Evolutionary conservation across 2,888 invertebrate species (phyloP).

Genomic region (Tryphoninae sp.): DNA sequence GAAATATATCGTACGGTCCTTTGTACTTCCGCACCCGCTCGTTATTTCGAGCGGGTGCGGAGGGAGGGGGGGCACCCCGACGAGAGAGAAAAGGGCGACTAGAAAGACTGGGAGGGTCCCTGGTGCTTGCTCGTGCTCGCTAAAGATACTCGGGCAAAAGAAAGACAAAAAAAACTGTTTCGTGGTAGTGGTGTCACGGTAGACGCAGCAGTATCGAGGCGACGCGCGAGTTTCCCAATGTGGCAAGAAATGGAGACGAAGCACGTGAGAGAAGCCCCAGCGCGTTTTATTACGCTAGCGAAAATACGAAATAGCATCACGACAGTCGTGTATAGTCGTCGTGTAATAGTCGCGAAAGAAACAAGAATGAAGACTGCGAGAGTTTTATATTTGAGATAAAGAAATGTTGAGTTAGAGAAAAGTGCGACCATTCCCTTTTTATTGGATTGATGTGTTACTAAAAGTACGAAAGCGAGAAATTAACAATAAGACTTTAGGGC

Average conservation of each 20-base stretch:
- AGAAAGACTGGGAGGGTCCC: slow-evolving; percentile 46
- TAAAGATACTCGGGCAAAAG: slow-evolving; percentile 36
- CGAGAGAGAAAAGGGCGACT: slow-evolving; percentile 57
- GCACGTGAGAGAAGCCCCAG: slow-evolving; percentile 41
- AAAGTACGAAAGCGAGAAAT: slow-evolving; percentile 3
- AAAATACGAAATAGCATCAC: slow-evolving; percentile 43
- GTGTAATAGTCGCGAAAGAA: neutral
- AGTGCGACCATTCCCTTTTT: neutral
- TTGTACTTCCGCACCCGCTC: slow-evolving; percentile 64
- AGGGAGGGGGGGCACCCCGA: slow-evolving; percentile 3
- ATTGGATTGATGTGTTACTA: slow-evolving; percentile 45
- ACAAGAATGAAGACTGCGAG: slow-evolving; percentile 30
- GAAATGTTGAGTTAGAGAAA: neutral
- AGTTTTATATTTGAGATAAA: slow-evolving; percentile 11
- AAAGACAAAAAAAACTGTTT: slow-evolving; percentile 32
- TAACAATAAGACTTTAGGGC: too few species aligned
- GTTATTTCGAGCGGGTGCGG: slow-evolving; percentile 61
- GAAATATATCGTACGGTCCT: slow-evolving; percentile 63
- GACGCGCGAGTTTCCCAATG: slow-evolving; percentile 24
- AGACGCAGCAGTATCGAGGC: slow-evolving; percentile 31
- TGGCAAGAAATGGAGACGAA: slow-evolving; percentile 35
- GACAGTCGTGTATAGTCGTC: neutral
- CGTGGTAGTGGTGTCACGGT: slow-evolving; percentile 6
- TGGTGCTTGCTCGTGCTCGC: slow-evolving; percentile 41
- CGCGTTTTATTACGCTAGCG: slow-evolving; percentile 54